These are phyloP conservation scores for Druon quercuslanigerum DNA, from an alignment of 1,140 invertebrate species.

Conservation along the genomic window DNA sequence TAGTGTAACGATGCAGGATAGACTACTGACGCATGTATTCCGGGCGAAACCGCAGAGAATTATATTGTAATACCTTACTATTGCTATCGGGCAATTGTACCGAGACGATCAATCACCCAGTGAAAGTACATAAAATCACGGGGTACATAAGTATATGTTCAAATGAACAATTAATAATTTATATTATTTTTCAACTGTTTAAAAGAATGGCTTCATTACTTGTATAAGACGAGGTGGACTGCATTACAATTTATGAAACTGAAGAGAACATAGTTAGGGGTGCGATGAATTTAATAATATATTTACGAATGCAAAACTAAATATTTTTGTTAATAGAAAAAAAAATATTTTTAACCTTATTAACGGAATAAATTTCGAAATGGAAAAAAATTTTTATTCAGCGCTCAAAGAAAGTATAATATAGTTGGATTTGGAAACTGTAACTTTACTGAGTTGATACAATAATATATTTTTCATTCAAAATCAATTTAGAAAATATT, in stretches of 20 bases:
- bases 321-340: too few relatives aligned
- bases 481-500: too few relatives aligned
- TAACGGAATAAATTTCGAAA: too few relatives aligned
- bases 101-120: conserved; percentile 27
- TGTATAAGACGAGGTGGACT: conserved; percentile 15
- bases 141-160: not conserved
- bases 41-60: not conserved
- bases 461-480: too few relatives aligned
- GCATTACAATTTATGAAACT: not conserved
- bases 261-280: too few relatives aligned
- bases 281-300: too few relatives aligned
- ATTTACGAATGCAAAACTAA: too few relatives aligned
- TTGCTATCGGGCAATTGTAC: conserved; percentile 25
- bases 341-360: too few relatives aligned
- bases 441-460: too few relatives aligned
- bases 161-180: conserved; percentile 9
- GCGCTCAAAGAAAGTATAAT: too few relatives aligned
- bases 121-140: conserved; percentile 32
- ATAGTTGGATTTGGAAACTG: too few relatives aligned
- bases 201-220: not conserved
- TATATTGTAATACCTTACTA: conserved; percentile 20
- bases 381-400: too few relatives aligned
- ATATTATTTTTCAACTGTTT: not conserved
- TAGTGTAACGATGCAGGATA: conserved; percentile 21
- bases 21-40: conserved; percentile 10